Evolutionary conservation across 2,888 invertebrate genomes (phyloP).

Genomic region (Galerucella pusilla): DNA sequence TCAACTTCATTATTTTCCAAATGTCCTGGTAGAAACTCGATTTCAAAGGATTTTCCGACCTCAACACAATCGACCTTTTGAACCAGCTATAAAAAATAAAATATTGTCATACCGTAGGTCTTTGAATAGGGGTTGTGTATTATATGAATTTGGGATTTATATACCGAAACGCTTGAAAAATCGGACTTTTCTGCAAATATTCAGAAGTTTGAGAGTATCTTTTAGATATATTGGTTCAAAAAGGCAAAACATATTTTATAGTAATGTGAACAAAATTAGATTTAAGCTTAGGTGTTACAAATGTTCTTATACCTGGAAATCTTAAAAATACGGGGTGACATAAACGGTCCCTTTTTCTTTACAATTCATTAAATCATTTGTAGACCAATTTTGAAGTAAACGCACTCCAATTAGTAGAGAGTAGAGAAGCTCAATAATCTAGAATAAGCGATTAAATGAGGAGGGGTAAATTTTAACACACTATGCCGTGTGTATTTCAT

Average conservation of each 20-base stretch:
- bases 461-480: too few species aligned
- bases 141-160: constrained; percentile 34
- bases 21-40: constrained; percentile 21
- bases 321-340: too few species aligned
- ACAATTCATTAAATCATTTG: too few species aligned
- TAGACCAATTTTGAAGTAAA: too few species aligned
- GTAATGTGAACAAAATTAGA: constrained; percentile 18
- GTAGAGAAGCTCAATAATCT: too few species aligned
- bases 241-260: constrained; percentile 20
- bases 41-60: constrained; percentile 16
- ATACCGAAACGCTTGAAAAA: constrained; percentile 34
- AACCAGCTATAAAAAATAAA: constrained; percentile 30
- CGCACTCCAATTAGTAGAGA: too few species aligned
- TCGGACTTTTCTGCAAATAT: constrained; percentile 32
- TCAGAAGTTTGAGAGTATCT: constrained; percentile 12
- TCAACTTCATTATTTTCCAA: constrained; percentile 21
- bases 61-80: constrained; percentile 26
- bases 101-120: constrained; percentile 30
- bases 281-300: constrained; percentile 3
- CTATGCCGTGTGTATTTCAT: too few species aligned
- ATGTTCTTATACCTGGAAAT: not conserved
- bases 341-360: too few species aligned
- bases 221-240: constrained; percentile 19
- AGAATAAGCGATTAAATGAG: too few species aligned
- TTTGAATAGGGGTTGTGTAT: constrained; percentile 31